Conservation (phyloP, 2,113 vertebrate genomes). For the Antennarius striatus region DNA sequence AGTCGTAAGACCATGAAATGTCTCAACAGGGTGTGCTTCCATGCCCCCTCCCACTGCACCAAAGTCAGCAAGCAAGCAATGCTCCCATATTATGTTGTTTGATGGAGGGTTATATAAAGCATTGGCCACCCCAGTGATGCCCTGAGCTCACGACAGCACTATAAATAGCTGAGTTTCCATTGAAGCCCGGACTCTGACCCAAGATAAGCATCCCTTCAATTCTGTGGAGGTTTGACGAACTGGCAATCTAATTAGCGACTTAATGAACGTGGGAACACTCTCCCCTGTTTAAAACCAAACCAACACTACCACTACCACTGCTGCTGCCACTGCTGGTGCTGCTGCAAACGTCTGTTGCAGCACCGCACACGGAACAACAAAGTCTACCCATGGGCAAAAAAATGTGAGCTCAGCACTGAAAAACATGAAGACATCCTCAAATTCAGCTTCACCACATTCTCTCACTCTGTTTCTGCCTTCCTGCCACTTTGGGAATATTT, state of each 20-base stretch:
- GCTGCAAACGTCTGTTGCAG: no score
- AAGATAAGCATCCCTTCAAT: slow-evolving; percentile 13
- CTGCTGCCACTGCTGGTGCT: neutral
- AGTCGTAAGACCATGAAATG: slow-evolving; percentile 10
- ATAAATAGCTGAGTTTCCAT: slow-evolving; percentile 35
- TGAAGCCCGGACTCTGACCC: slow-evolving; percentile 38
- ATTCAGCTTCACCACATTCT: slow-evolving; percentile 13
- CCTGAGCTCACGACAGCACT: slow-evolving; percentile 27
- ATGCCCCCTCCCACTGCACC: neutral
- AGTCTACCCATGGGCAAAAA: slow-evolving; percentile 7
- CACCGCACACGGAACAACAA: slow-evolving; percentile 19
- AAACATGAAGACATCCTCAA: slow-evolving; percentile 30
- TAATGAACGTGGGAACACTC: slow-evolving; percentile 49
- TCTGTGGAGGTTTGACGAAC: slow-evolving; percentile 2
- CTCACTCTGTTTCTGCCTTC: slow-evolving; percentile 26
- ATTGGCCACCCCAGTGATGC: neutral
- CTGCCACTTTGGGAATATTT: slow-evolving; percentile 31
- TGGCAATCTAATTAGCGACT: slow-evolving; percentile 35
- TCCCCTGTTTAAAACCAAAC: slow-evolving; percentile 9
- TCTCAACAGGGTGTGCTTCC: neutral
- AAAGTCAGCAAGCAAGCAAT: slow-evolving; percentile 25
- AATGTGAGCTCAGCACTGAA: slow-evolving; percentile 8
- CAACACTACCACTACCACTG: neutral
- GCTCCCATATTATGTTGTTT: neutral
- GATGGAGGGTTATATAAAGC: slow-evolving; percentile 37